These are phyloP conservation scores for Catagonus wagneri DNA, from an alignment of 2,113 vertebrate species.

Conservation along the genomic window DNA sequence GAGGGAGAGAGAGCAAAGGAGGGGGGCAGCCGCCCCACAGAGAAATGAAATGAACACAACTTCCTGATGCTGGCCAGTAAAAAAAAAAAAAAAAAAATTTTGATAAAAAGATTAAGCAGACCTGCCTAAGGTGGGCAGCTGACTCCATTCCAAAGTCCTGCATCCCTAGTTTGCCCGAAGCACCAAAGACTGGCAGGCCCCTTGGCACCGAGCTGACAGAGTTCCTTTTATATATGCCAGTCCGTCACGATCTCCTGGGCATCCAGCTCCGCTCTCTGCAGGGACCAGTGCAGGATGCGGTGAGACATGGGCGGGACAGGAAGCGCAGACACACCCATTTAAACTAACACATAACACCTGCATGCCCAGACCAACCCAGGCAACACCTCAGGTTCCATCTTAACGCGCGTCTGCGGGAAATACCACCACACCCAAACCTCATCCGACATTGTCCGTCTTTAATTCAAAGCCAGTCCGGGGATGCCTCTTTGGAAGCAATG, in stretches of 20 bases:
- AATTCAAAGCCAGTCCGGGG: constrained; percentile 79
- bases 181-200: constrained; percentile 77
- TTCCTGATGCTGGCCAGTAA: constrained; percentile 79
- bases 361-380: constrained; percentile 77
- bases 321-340: constrained; percentile 73
- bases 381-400: constrained; percentile 82
- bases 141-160: constrained; percentile 71
- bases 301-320: constrained; percentile 70
- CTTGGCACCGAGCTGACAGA: constrained; percentile 70
- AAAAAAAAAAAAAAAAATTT: constrained; percentile 8
- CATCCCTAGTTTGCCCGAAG: constrained; percentile 72
- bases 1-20: constrained; percentile 58
- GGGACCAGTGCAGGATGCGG: constrained; percentile 44
- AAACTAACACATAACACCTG: constrained; percentile 73
- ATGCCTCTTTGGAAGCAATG: constrained; percentile 79
- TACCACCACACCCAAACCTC: constrained; percentile 75
- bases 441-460: constrained; percentile 81
- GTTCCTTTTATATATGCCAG: constrained; percentile 54
- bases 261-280: constrained; percentile 43
- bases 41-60: constrained; percentile 79
- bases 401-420: constrained; percentile 61
- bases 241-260: constrained; percentile 59
- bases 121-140: constrained; percentile 66
- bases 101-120: constrained; percentile 66
- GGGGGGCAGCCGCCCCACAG: constrained; percentile 50